These are phyloP conservation scores for Sinella curviseta DNA, from an alignment of 1,140 invertebrate species.

Conservation along the genomic window DNA sequence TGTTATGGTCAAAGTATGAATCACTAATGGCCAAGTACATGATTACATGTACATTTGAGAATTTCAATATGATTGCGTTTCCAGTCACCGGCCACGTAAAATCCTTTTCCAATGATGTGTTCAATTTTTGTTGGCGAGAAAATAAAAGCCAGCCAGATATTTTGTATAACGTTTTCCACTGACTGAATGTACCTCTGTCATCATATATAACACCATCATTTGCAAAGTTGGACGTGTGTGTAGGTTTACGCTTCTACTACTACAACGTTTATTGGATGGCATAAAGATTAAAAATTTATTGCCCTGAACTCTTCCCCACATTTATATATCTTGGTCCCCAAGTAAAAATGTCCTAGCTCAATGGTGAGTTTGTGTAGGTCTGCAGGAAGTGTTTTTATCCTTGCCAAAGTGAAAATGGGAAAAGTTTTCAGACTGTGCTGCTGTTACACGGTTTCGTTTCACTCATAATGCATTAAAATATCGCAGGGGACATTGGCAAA, in stretches of 20 bases:
- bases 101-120: neutral
- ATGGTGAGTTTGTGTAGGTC: neutral
- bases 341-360: neutral
- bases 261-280: constrained; percentile 17
- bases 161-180: neutral
- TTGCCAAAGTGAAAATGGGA: constrained; percentile 9
- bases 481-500: neutral
- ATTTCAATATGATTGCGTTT: neutral
- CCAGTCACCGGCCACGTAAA: neutral
- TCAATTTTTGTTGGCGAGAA: neutral
- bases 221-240: too few species aligned
- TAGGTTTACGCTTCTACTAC: too few species aligned
- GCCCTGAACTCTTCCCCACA: neutral
- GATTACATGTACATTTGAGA: neutral
- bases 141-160: neutral
- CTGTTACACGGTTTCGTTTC: neutral
- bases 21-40: constrained; percentile 20
- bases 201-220: too few species aligned
- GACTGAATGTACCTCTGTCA: too few species aligned
- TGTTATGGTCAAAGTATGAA: constrained; percentile 5
- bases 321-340: neutral
- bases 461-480: neutral
- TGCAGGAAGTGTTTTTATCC: neutral
- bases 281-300: constrained; percentile 28
- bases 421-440: neutral